phyloP scores from a whole-genome alignment of 2,797 vertebrate species.

The Anomalospiza imberbis region DNA sequence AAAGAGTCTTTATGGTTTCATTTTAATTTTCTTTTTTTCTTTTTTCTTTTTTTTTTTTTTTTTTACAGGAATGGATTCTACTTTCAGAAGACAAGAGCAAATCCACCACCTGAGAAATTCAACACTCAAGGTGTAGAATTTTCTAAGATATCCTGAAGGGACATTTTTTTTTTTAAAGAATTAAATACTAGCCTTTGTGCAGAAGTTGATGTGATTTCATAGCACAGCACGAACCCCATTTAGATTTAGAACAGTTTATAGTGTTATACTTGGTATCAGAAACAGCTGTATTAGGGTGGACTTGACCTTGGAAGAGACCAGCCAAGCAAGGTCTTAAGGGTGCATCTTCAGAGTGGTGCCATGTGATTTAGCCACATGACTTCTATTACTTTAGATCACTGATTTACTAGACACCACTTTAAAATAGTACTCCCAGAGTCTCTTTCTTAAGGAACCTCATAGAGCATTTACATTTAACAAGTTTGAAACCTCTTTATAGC shows the following conservation, averaged over 20 bases:
- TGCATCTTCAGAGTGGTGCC: background rate
- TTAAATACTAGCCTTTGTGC: background rate
- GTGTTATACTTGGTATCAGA: background rate
- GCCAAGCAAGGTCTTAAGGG: background rate
- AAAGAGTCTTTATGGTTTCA: background rate
- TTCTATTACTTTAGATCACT: conserved; percentile 39
- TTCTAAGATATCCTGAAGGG: background rate
- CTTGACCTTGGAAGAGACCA: background rate
- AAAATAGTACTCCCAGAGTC: background rate
- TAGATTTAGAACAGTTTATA: conserved; percentile 13
- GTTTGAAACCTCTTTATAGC: background rate
- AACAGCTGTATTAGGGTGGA: background rate
- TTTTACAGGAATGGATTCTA: background rate
- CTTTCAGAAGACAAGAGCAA: background rate
- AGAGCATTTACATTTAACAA: background rate
- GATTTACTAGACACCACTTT: conserved; percentile 10
- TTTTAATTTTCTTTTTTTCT: background rate
- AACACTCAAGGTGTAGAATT: background rate
- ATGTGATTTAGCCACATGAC: background rate
- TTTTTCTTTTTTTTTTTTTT: background rate
- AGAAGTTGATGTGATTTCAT: conserved; percentile 15
- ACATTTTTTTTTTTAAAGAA: background rate
- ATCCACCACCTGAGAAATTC: background rate
- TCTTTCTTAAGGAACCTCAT: background rate
- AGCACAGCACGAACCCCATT: background rate